These are phyloP conservation scores for Drosophila kurseongensis DNA, from an alignment of 1,140 invertebrate species.

Conservation along the genomic window DNA sequence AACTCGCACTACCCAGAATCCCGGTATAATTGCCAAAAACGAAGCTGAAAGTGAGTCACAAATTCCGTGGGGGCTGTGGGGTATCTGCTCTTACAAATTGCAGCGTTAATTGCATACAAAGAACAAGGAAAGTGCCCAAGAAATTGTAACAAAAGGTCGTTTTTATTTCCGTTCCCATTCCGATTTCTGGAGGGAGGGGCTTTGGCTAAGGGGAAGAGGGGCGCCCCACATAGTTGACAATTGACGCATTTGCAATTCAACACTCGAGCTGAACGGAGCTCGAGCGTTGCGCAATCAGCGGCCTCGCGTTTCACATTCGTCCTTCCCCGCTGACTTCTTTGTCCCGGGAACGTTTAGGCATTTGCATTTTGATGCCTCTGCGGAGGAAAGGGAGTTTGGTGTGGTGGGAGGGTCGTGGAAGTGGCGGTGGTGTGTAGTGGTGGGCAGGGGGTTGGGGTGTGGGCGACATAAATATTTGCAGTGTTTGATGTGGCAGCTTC, in stretches of 20 bases:
- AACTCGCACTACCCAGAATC: conserved; percentile 2
- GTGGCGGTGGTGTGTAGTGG: neutral
- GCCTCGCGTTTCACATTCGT: conserved; percentile 43
- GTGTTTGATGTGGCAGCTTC: conserved; percentile 71
- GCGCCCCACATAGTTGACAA: conserved; percentile 77
- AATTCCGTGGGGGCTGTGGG: conserved; percentile 3
- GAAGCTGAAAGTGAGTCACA: neutral
- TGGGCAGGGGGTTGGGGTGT: neutral
- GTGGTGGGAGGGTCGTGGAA: neutral
- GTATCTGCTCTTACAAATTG: conserved; percentile 63
- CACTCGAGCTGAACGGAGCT: conserved; percentile 61
- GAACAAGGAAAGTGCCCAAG: conserved; percentile 77
- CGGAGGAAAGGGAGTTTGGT: neutral
- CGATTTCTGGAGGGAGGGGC: neutral
- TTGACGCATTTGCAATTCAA: conserved; percentile 83
- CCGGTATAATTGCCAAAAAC: conserved; percentile 61
- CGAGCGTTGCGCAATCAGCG: conserved; percentile 64
- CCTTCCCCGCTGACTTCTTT: neutral
- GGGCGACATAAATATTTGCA: conserved; percentile 76
- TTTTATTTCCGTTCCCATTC: conserved; percentile 17
- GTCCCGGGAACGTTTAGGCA: conserved; percentile 46
- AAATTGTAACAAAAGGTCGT: conserved; percentile 74
- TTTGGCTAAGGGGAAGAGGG: neutral
- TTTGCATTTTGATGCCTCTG: conserved; percentile 59
- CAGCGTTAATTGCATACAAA: conserved; percentile 81